Base-by-base conservation (phyloP, 2,113 vertebrate genomes). In the Tricholaema leucomelas region DNA sequence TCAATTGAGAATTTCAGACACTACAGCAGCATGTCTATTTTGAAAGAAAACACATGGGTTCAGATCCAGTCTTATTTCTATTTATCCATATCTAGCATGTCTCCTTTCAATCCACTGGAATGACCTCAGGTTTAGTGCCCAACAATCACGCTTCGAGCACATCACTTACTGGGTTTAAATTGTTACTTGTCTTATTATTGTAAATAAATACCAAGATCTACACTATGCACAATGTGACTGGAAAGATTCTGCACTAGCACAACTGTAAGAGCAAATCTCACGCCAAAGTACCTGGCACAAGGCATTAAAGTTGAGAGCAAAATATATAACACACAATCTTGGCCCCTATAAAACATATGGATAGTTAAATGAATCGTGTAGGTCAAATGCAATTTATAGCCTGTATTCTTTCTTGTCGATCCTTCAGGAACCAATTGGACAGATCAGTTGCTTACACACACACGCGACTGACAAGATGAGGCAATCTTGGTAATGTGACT, bases 1-100 rank as follows among this genome's bases (percentile, higher is more conserved):
- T 63, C n/a, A 69, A 30, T 9, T 42, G 17, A 66, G 17, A 44
- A 46, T 55, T 91, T 59, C 67, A 69, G 30, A 20, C 3, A 56
- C 9, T 5, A 70, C 8, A 1, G 1, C 8, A 38, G 23, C 18
- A 35, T 0, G 2, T 4, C 7, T 9, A 18, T 33, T 72, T 70
- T 30, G 14, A 83, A 86, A 58, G 16, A 61, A 90, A 72, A 66
- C 27, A 17, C 25, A 27, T 2, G 5, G 31, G 23, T 75, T 40
- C 28, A 20, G 20, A 55, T 38, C 15, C 42, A 21, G 6, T 77
- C 52, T 77, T 40, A 16, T 2, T 56, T 25, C 19, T 58, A 15
- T 6, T 42, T 35, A 28, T 33, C 35, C 42, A 42, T 15, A 35
- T 7, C 12, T 24, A 61, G 13, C 6, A 2, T 4, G 10, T 9